A percentile compares a stretch with the other conserved stretches of the same genome.
These are phyloP conservation scores for Noturus placidus DNA, from an alignment of 2,113 vertebrate species.

Conservation along the genomic window DNA sequence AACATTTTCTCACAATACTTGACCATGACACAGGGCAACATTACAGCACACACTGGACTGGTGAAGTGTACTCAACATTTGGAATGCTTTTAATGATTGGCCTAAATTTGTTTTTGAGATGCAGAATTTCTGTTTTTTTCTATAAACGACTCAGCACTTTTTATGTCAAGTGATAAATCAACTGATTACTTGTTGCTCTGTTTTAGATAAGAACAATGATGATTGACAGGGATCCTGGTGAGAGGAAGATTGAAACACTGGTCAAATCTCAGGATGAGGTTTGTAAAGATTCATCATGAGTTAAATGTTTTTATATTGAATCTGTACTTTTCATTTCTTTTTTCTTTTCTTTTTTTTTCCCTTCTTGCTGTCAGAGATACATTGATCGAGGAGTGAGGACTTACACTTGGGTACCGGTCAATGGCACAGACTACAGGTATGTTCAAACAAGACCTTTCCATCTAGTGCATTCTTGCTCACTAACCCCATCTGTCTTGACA, in stretches of 20 bases:
- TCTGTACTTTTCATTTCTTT: not conserved
- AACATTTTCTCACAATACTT: not conserved
- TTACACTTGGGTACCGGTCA: constrained; percentile 94
- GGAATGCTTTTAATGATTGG: not conserved
- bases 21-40: not conserved
- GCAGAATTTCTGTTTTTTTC: not conserved
- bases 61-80: not conserved
- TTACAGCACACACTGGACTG: not conserved
- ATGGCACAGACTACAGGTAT: constrained; percentile 97
- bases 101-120: not conserved
- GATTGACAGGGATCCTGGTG: constrained; percentile 93
- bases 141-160: not conserved
- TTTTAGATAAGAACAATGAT: constrained; percentile 91
- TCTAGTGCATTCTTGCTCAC: not conserved
- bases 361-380: constrained; percentile 80
- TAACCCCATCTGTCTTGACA: constrained; percentile 19
- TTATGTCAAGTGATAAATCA: not conserved
- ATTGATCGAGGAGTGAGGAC: constrained; percentile 93
- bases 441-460: not conserved
- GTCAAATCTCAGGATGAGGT: constrained; percentile 99
- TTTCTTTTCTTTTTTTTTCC: constrained; percentile 22
- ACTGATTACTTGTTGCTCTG: constrained; percentile 1
- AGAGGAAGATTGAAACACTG: constrained; percentile 88
- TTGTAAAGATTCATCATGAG: constrained; percentile 49
- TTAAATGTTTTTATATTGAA: not conserved